Percentiles rank a stretch among this genome's conserved stretches.
phyloP scores from a whole-genome alignment of 2,113 vertebrate genomes.

The Microcebus lehilahytsara region DNA sequence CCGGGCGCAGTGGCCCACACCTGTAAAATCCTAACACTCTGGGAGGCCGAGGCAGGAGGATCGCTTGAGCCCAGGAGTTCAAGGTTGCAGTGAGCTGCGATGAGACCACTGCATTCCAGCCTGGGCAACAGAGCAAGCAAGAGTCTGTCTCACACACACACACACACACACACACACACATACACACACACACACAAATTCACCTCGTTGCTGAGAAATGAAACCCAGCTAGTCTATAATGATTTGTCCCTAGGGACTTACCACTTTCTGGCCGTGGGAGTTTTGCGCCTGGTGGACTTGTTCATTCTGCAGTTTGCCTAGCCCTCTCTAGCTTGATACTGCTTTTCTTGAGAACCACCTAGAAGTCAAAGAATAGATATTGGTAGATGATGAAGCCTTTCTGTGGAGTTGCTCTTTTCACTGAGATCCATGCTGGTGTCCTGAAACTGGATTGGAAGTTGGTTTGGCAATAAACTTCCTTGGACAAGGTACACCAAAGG shows the following conservation, averaged over 20 bases:
- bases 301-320: not conserved
- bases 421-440: not conserved
- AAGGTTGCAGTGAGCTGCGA: too few species aligned
- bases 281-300: not conserved
- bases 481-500: not conserved
- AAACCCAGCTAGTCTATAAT: not conserved
- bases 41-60: too few species aligned
- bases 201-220: not conserved
- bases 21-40: too few species aligned
- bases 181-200: not conserved
- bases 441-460: not conserved
- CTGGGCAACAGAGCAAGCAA: too few species aligned
- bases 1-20: too few species aligned
- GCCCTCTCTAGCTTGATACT: not conserved
- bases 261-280: not conserved
- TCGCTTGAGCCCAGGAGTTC: too few species aligned
- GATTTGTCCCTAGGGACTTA: not conserved
- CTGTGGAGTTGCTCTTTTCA: not conserved
- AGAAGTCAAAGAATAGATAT: not conserved
- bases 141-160: too few species aligned
- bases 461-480: not conserved
- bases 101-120: too few species aligned
- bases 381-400: not conserved
- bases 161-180: too few species aligned
- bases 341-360: not conserved